Base-by-base conservation (phyloP, 2,113 vertebrate genomes). In the Centropristis striata region DNA sequence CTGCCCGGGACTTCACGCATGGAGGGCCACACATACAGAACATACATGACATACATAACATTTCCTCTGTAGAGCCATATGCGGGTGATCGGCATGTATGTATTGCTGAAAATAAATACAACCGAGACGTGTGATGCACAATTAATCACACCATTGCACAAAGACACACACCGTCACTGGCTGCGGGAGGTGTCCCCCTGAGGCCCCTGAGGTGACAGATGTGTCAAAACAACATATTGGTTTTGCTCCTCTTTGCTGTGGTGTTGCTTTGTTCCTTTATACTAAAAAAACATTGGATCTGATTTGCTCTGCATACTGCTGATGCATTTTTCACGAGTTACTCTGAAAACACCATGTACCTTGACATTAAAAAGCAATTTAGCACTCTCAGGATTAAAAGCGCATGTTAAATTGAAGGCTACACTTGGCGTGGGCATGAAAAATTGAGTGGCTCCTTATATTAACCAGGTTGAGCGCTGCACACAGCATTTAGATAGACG, bases 361-460 rank as follows among this genome's bases (percentile, higher is more conserved):
- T 95, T 94, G 89, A 96, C 96, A 96, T 97, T 98, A 96, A 97
- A 98, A 97, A 96, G 96, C 97, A 96, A 97, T 98, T 97, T 97
- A 95, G 95, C 95, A 95, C 96, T 97, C 97, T 89, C 94, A 96
- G 96, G 96, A 98, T 97, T 97, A 97, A 97, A 97, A 97, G 96
- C 95, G 96, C 96, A 97, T 97, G 97, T 97, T 97, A 97, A 97
- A 98, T 97, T 97, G 96, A 98, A 98, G 96, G 96, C 96, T 96
- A 96, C 96, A 97, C 95, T 97, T 95, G 95, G 96, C 94, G 94
- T 96, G 95, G 96, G 95, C 96, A 98, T 98, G 95, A 98, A 97
- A 98, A 96, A 97, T 98, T 96, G 95, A 98, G 96, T 95, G 96
- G 94, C 95, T 96, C 94, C 90, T 96, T 95, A 96, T 96, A 97